Evolutionary conservation across 1,140 invertebrate species (phyloP).

Genomic region (Hesperophylax magnus): DNA sequence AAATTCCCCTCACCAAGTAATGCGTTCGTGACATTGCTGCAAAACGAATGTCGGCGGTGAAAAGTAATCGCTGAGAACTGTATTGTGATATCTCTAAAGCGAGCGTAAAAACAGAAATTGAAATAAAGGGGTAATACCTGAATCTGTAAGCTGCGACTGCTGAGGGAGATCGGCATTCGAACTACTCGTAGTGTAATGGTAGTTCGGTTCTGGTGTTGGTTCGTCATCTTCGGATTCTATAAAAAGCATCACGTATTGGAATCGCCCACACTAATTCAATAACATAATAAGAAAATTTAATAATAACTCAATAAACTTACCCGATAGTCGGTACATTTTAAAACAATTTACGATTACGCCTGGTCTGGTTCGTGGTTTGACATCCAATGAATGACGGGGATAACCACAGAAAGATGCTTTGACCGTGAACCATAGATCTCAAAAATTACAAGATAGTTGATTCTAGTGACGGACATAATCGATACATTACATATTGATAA

Average conservation of each 20-base stretch:
- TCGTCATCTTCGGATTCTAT: constrained; percentile 2
- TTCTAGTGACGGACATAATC: too few species aligned
- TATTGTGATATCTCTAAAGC: too few species aligned
- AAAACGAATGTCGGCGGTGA: too few species aligned
- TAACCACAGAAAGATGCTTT: not conserved
- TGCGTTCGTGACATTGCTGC: too few species aligned
- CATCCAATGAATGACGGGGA: not conserved
- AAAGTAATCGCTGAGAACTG: too few species aligned
- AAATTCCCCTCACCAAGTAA: too few species aligned
- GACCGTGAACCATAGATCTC: not conserved
- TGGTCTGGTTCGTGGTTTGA: not conserved
- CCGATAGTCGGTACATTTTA: not conserved
- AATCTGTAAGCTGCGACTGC: not conserved
- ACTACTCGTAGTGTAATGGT: not conserved
- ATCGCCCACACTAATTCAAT: too few species aligned
- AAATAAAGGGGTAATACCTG: not conserved
- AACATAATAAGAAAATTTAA: too few species aligned
- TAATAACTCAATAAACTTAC: not conserved
- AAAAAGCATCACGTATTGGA: not conserved
- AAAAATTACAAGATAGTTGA: too few species aligned
- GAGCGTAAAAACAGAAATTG: too few species aligned
- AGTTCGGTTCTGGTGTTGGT: not conserved
- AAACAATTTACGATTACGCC: not conserved
- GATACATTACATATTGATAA: too few species aligned
- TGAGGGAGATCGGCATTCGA: not conserved